Base-by-base conservation (phyloP, 92 coral and sea anemone genomes). In the Porites divaricata region DNA sequence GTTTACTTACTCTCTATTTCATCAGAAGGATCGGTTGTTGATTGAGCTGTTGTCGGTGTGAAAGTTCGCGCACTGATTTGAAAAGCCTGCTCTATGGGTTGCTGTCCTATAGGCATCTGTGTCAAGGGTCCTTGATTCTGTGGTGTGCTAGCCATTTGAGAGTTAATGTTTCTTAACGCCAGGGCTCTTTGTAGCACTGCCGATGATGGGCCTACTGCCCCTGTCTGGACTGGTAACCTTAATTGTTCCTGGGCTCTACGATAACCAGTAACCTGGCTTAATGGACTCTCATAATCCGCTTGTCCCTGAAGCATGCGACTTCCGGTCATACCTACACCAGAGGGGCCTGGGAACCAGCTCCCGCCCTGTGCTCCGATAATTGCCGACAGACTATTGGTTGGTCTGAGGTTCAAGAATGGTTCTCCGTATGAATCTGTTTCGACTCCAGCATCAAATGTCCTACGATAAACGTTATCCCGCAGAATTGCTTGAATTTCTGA, bases 341-440 rank as follows among this genome's bases (percentile, higher is more conserved):
- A 87, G 17, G 94, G 91, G 17, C 94, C 94, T 23, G 89, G 87
- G 20, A 84, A 74, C 91, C 89, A 83, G 53, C 84, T 71, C 12
- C 94, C 94, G 11, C 91, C 94, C 49, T 91, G 89, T 7, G 61
- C 94, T n/a, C 74, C 76, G 56, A 83, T 87, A 9, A 81, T 75
- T 20, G 89, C 89, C 19, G 93, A 82, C 70, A 82, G 72, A 25
- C 49, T 24, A 50, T 61, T 82, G 1, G 78, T 57, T 1, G 86
- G 86, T 17, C 7, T 56, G 6, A 77, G 79, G 72, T 63, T 82
- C 16, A 82, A 72, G 70, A 72, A 69, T 56, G 84, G 84, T 1
- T 53, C 21, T 23, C 53, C 50, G 20, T 67, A 56, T 25, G 84
- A 13, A 35, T 83, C 69, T 62, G 16, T 69, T 67, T 72, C 70